phyloP scores from a whole-genome alignment of 2,113 vertebrate genomes.

The Monarcha castaneiventris region DNA sequence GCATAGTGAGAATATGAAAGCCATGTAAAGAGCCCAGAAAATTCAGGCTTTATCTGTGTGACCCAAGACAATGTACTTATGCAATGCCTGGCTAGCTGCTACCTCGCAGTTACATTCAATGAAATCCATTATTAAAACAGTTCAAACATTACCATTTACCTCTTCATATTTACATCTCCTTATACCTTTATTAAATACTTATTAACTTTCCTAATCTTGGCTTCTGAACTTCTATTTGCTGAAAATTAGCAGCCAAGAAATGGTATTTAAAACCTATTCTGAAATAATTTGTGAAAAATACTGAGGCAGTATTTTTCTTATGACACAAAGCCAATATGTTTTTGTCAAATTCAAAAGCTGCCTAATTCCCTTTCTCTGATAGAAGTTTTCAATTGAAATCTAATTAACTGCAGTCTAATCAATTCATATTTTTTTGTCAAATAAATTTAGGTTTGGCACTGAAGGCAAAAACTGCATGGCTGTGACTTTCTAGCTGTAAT shows the following conservation, averaged over 20 bases:
- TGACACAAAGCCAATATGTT: constrained; percentile 12
- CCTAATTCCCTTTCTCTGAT: constrained; percentile 9
- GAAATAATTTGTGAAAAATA: constrained; percentile 3
- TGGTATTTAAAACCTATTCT: not conserved
- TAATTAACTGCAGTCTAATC: constrained; percentile 53
- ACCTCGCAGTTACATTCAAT: not conserved
- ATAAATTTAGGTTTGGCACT: not conserved
- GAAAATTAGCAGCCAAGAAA: constrained; percentile 37
- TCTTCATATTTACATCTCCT: constrained; percentile 16
- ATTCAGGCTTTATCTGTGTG: not conserved
- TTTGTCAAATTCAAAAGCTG: constrained; percentile 49
- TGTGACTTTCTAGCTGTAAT: not conserved
- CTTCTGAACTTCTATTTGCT: constrained; percentile 11
- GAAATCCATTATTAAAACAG: not conserved
- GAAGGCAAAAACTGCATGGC: not conserved
- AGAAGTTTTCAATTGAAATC: constrained; percentile 37
- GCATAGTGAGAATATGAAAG: not conserved
- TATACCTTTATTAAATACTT: constrained; percentile 21
- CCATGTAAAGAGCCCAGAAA: not conserved
- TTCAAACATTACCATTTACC: not conserved
- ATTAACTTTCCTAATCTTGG: constrained; percentile 7
- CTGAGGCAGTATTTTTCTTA: not conserved
- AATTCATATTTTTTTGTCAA: constrained; percentile 37
- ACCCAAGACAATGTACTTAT: not conserved
- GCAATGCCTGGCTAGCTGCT: not conserved